Evolutionary conservation across 1,140 invertebrate genomes (phyloP).

Genomic region (Dufourea novaeangliae): DNA sequence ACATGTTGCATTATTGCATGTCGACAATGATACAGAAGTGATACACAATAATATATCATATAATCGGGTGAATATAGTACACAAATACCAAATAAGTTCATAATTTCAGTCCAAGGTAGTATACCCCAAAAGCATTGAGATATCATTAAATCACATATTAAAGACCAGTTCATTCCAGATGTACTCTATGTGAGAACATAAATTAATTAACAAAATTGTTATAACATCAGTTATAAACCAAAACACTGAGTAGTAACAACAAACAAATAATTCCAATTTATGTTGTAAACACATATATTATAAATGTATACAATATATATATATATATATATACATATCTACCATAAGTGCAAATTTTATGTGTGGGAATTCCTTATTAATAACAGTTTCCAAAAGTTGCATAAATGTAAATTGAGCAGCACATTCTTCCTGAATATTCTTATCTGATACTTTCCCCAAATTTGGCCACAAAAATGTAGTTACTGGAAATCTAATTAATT

Average conservation of each 20-base stretch:
- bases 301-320: background rate
- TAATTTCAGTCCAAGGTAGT: slow-evolving; percentile 77
- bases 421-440: slow-evolving; percentile 68
- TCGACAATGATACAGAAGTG: slow-evolving; percentile 74
- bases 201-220: slow-evolving; percentile 18
- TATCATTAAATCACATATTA: slow-evolving; percentile 74
- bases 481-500: slow-evolving; percentile 76
- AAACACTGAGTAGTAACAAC: background rate
- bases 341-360: slow-evolving; percentile 75
- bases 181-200: slow-evolving; percentile 66
- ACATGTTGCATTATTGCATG: slow-evolving; percentile 69
- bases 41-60: slow-evolving; percentile 77
- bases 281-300: background rate
- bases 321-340: too few relatives aligned
- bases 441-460: slow-evolving; percentile 70
- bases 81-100: slow-evolving; percentile 76
- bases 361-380: slow-evolving; percentile 73
- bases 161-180: slow-evolving; percentile 78
- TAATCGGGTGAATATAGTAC: slow-evolving; percentile 78
- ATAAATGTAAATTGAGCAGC: slow-evolving; percentile 72
- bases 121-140: slow-evolving; percentile 78
- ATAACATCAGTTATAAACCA: slow-evolving; percentile 10
- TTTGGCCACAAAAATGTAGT: slow-evolving; percentile 75
- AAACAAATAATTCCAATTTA: slow-evolving; percentile 13
- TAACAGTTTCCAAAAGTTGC: slow-evolving; percentile 74